These are phyloP conservation scores for Ptilonorhynchus violaceus DNA, from an alignment of 2,113 vertebrate genomes.

Conservation along the genomic window DNA sequence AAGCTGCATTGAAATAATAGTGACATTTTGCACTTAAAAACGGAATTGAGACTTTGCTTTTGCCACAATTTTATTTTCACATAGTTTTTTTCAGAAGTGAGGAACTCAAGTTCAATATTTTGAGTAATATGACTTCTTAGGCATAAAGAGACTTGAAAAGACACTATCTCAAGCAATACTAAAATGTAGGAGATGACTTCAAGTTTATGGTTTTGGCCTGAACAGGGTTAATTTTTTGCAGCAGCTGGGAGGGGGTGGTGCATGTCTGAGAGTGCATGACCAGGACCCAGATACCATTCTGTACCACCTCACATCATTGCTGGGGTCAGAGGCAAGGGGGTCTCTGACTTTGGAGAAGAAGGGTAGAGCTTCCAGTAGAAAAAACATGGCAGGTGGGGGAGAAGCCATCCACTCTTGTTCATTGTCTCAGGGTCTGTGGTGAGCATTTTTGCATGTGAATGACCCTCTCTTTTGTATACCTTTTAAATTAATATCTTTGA, in stretches of 20 bases:
- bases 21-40: neutral
- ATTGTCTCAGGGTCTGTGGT: neutral
- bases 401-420: neutral
- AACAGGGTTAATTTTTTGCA: neutral
- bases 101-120: neutral
- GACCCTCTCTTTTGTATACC: neutral
- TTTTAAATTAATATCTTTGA: neutral
- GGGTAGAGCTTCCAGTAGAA: neutral
- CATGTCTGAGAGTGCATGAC: neutral
- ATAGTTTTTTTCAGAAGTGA: neutral
- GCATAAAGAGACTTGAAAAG: neutral
- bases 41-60: neutral
- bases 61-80: neutral
- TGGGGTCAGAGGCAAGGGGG: neutral
- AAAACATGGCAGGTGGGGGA: neutral
- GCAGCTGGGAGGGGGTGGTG: accelerated
- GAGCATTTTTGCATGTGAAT: neutral
- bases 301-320: no score
- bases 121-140: neutral
- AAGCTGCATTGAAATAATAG: neutral
- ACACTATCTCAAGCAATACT: neutral
- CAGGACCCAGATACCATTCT: neutral
- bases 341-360: neutral
- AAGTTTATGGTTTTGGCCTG: neutral
- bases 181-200: neutral